Conservation (phyloP, 2,888 invertebrate species). For the Serripes groenlandicus region DNA sequence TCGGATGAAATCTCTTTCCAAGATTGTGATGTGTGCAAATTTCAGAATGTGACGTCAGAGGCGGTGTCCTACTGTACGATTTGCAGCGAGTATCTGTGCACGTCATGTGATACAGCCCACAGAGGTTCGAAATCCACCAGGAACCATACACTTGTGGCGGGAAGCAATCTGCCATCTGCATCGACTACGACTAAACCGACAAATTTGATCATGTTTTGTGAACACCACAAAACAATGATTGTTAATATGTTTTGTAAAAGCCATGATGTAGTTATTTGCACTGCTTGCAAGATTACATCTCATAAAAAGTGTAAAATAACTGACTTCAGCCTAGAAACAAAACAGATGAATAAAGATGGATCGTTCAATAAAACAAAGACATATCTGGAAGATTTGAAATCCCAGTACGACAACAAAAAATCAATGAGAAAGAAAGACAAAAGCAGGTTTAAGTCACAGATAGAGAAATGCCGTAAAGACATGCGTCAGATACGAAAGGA, state of each 20-base stretch:
- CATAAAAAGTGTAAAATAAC: background rate
- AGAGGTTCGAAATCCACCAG: background rate
- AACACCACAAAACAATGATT: background rate
- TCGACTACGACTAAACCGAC: background rate
- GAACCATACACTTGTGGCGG: background rate
- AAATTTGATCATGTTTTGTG: background rate
- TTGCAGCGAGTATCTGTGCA: background rate
- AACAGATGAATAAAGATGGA: background rate
- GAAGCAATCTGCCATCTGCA: background rate
- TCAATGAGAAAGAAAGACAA: background rate
- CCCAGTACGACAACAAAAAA: background rate
- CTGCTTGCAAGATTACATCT: background rate
- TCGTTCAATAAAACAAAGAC: background rate
- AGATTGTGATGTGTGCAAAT: constrained; percentile 3
- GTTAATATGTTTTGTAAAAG: background rate
- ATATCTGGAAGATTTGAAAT: background rate
- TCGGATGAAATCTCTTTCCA: background rate
- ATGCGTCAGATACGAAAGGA: background rate
- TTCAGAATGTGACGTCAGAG: constrained; percentile 7
- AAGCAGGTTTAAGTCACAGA: background rate
- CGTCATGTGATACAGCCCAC: background rate
- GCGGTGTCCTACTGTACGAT: background rate
- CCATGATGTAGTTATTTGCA: constrained; percentile 1
- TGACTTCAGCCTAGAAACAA: background rate
- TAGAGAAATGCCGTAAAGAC: background rate